Base-by-base conservation (phyloP, 2,113 vertebrate genomes). In the Bujurquina vittata region DNA sequence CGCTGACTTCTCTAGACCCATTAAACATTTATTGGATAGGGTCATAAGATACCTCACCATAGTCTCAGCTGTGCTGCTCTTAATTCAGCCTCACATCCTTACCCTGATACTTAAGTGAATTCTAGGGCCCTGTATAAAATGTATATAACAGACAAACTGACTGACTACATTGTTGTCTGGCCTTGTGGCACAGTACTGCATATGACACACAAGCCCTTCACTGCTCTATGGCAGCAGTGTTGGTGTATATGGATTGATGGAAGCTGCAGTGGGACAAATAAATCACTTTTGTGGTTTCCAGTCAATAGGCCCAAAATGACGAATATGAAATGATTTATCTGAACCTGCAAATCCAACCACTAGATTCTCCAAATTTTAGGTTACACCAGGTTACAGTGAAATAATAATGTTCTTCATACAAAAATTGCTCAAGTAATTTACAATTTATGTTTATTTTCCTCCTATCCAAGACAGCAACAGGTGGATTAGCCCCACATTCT, bases 11-110 rank as follows among this genome's bases (percentile, higher is more conserved):
- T 91, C 88, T 73, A 91, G 74, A 83, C 65, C 83, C 90, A 95
- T 95, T 95, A 95, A 96, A 94, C 91, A 95, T 95, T 95, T 91
- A 96, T 95, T 63, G 83, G 65, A 91, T 80, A 37, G 77, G 87
- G 90, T 87, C 85, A 93, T 92, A 88, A 91, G 92, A 95, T 94
- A 94, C 77, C 89, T 84, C 80, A 84, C 89, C 75, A 85, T 88
- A 76, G 79, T 81, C 74, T 86, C 81, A 62, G 80, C 80, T 75
- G 56, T 57, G 79, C 90, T 86, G 12, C 84, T 87, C 82, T 90
- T 89, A 91, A 94, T 87, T 80, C 85, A 88, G 61, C 86, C 78
- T 56, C 18, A 14, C 60, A 79, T 76, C 62, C 75, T 79, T 20
- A 79, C 76, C 61, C 43, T 58, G 37, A 67, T 65, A 10, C 31